These are phyloP conservation scores for Eupithecia dodoneata DNA, from an alignment of 2,888 invertebrate genomes.

Conservation along the genomic window DNA sequence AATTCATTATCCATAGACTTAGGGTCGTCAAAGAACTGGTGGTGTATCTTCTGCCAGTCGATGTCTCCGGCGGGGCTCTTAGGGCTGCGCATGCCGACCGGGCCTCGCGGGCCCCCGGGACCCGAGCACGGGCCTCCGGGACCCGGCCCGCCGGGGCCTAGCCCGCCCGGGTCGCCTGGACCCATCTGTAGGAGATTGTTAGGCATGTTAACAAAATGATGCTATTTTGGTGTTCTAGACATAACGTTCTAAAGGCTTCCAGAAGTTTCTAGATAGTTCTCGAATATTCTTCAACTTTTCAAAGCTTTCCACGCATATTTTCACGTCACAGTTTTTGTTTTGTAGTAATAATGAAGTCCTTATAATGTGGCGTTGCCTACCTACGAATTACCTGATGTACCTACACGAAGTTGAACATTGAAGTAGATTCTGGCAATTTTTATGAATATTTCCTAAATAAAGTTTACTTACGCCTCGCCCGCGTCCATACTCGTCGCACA, in stretches of 20 bases:
- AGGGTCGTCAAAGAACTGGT: slow-evolving; percentile 92
- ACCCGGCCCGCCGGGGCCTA: slow-evolving; percentile 64
- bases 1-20: slow-evolving; percentile 83
- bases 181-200: slow-evolving; percentile 67
- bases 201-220: background rate
- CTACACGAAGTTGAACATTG: no score
- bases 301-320: no score
- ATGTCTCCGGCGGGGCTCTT: slow-evolving; percentile 84
- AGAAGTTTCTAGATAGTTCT: no score
- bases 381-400: no score
- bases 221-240: background rate
- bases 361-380: no score
- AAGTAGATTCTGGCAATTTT: no score
- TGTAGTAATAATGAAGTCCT: no score
- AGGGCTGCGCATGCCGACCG: slow-evolving; percentile 70
- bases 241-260: no score
- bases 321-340: no score
- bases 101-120: slow-evolving; percentile 55
- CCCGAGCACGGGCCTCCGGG: slow-evolving; percentile 53
- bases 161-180: slow-evolving; percentile 76
- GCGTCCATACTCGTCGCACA: slow-evolving; percentile 80
- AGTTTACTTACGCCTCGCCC: slow-evolving; percentile 56
- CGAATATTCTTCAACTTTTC: no score
- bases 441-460: no score
- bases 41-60: slow-evolving; percentile 96